Percentiles rank a stretch among this genome's conserved stretches.
These are phyloP conservation scores for Laticauda colubrina DNA, from an alignment of 2,113 vertebrate species.

Conservation along the genomic window DNA sequence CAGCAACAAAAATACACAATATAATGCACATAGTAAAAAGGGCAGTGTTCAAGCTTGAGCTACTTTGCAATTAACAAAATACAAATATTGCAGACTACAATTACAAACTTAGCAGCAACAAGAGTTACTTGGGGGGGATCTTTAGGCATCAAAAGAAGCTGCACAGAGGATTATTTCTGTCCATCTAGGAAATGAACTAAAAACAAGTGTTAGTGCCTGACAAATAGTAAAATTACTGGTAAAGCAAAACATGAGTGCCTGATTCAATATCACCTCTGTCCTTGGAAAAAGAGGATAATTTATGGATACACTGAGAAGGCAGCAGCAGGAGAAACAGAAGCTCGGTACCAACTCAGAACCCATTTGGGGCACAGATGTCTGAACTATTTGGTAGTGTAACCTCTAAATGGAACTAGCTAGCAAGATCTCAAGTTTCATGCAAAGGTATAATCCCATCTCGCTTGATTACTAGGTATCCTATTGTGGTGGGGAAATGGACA, in stretches of 20 bases:
- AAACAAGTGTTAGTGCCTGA: background rate
- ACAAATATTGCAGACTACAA: background rate
- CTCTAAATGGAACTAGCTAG: background rate
- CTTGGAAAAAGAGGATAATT: slow-evolving; percentile 4
- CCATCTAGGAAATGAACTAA: background rate
- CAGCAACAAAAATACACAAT: background rate
- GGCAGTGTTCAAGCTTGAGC: background rate
- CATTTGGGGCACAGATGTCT: background rate
- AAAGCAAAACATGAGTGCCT: background rate
- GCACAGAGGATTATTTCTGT: background rate
- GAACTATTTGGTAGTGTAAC: background rate
- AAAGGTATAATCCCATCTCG: background rate
- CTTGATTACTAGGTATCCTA: background rate
- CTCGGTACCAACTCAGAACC: background rate
- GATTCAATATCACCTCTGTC: background rate
- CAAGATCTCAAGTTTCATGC: background rate
- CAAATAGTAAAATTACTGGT: background rate
- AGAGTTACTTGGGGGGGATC: background rate
- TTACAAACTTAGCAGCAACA: background rate
- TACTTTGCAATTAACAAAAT: background rate
- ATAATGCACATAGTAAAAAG: background rate
- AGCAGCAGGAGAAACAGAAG: background rate
- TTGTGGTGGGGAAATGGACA: background rate
- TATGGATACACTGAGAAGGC: background rate
- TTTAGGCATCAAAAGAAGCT: background rate